Conservation (phyloP, 1,140 invertebrate species). For the Drosophila suzukii region DNA sequence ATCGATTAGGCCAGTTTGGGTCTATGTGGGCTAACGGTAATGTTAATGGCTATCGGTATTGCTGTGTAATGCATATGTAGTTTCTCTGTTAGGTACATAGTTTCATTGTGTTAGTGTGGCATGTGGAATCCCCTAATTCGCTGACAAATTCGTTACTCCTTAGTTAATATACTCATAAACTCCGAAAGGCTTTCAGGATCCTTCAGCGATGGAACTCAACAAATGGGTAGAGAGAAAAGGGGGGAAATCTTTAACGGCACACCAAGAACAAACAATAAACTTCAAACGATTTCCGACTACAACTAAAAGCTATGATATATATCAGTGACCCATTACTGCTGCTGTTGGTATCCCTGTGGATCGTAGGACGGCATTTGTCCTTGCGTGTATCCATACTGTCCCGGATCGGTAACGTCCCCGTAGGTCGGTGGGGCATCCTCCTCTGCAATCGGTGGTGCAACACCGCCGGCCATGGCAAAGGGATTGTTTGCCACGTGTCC, state of each 20-base stretch:
- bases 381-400: conserved; percentile 67
- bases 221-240: background rate
- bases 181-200: background rate
- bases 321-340: conserved; percentile 42
- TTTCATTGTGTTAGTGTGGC: conserved; percentile 74
- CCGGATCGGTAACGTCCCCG: conserved; percentile 58
- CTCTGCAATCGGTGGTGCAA: conserved; percentile 84
- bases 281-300: conserved; percentile 56
- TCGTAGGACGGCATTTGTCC: conserved; percentile 41
- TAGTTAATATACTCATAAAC: conserved; percentile 15
- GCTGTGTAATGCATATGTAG: conserved; percentile 61
- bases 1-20: conserved; percentile 8
- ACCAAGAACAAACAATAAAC: conserved; percentile 72
- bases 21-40: conserved; percentile 17
- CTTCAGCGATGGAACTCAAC: conserved; percentile 30
- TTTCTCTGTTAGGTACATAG: conserved; percentile 80
- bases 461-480: conserved; percentile 84
- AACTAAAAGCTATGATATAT: conserved; percentile 75
- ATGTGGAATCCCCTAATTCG: conserved; percentile 28
- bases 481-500: conserved; percentile 87
- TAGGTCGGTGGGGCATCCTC: conserved; percentile 86
- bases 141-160: conserved; percentile 56
- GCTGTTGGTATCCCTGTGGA: conserved; percentile 59
- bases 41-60: conserved; percentile 18
- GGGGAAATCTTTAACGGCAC: conserved; percentile 55